Evolutionary conservation across 2,113 vertebrate genomes (phyloP).

Genomic region (Pangasianodon hypophthalmus): DNA sequence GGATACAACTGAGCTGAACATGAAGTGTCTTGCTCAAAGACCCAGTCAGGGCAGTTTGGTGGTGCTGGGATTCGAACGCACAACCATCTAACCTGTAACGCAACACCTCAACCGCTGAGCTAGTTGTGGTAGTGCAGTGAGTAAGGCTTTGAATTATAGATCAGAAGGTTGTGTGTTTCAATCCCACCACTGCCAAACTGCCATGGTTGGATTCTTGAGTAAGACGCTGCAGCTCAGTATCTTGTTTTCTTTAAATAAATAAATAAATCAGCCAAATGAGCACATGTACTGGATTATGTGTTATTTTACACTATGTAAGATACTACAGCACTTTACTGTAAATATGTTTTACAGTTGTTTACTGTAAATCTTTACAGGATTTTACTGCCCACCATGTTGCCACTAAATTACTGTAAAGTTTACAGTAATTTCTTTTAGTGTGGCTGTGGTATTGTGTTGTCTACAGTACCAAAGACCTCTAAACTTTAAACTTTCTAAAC

Average conservation of each 20-base stretch:
- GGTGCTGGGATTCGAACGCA: background rate
- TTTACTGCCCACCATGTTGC: background rate
- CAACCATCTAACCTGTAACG: background rate
- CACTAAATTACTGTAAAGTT: no score
- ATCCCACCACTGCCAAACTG: no score
- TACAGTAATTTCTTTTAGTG: no score
- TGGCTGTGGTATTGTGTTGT: no score
- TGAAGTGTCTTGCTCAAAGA: background rate
- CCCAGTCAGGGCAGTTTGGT: background rate
- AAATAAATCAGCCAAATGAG: background rate
- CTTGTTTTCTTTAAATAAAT: no score
- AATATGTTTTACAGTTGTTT: background rate
- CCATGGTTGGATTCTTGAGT: no score
- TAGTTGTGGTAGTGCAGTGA: no score
- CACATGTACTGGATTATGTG: background rate
- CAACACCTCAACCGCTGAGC: background rate
- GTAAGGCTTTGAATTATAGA: no score
- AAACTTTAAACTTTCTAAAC: background rate
- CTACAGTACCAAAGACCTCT: no score
- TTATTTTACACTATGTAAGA: background rate
- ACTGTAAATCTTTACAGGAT: background rate
- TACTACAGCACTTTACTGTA: background rate
- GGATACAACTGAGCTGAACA: background rate
- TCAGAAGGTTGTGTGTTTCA: no score
- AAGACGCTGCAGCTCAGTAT: no score